A percentile compares a stretch with the other conserved stretches of the same genome.
Evolutionary conservation across 2,888 invertebrate genomes (phyloP).

Genomic region (Alloscopus bannaensis): DNA sequence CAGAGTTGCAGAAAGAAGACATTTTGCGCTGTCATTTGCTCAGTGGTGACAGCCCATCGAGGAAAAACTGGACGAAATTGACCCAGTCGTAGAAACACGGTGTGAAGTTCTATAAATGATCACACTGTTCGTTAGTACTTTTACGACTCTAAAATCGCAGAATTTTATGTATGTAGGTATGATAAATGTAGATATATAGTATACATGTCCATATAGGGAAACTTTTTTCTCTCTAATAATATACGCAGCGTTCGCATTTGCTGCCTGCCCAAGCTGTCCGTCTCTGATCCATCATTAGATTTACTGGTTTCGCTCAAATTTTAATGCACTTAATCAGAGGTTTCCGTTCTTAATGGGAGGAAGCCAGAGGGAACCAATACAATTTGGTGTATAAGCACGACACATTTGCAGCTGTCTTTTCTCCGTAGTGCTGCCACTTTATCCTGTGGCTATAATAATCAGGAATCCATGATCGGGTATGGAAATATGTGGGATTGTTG

Average conservation of each 20-base stretch:
- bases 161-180: neutral
- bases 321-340: constrained; percentile 52
- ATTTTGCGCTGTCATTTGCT: constrained; percentile 16
- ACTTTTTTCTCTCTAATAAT: neutral
- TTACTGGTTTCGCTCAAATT: constrained; percentile 39
- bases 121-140: too few relatives aligned
- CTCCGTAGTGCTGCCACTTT: too few relatives aligned
- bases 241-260: neutral
- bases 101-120: too few relatives aligned
- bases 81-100: too few relatives aligned
- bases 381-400: constrained; percentile 22
- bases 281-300: constrained; percentile 50
- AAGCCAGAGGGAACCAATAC: constrained; percentile 33
- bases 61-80: constrained; percentile 32
- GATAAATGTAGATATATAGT: neutral
- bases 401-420: constrained; percentile 56
- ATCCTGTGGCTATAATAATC: too few relatives aligned
- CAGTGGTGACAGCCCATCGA: constrained; percentile 36
- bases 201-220: neutral
- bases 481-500: too few relatives aligned
- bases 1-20: constrained; percentile 2
- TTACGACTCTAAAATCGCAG: too few relatives aligned
- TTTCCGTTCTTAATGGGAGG: constrained; percentile 4
- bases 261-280: constrained; percentile 23
- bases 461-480: too few relatives aligned